Base-by-base conservation (phyloP, 2,797 vertebrate genomes). In the Chiloscyllium punctatum region DNA sequence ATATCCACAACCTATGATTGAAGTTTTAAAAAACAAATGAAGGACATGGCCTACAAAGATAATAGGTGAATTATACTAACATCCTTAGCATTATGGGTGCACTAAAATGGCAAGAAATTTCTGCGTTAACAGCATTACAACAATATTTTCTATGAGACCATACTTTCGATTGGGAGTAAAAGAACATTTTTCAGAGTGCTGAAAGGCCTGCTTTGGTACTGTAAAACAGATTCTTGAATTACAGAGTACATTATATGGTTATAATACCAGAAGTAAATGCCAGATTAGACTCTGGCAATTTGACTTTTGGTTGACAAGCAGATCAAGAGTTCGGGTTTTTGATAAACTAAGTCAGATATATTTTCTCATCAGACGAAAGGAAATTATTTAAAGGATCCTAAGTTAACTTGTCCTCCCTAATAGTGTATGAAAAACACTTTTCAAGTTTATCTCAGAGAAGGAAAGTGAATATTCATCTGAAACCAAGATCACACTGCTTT, bases 121-220 rank as follows among this genome's bases (percentile, higher is more conserved):
- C 37, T 37, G n/a, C 37, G 37, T 18, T 79, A 79, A 79, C n/a
- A 37, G 77, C 74, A 77, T 33, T 48, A 84, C 25, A 21, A 48
- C 23, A 48, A 21, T 37, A 82, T 82, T 42, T 37, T 82, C 23
- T 9, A 84, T 37, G 79, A 6, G 16, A 7, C 79, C 79, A 84
- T 99, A 99, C 95, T 98, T 98, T 99, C 99, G 96, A 90, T 97
- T 96, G 62, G 95, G 96, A 97, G 16, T 95, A 3, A 92, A 96
- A 0, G 72, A 91, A 51, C 15, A 94, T 18, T 95, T 71, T 96
- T 87, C 33, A 84, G 37, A 18, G 37, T 16, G 15, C 37, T 42
- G 37, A 18, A 84, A 23, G 42, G 6, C 16, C 18, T 84, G 37
- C 82, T 84, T 48, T 21, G 37, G n/a, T 1, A n/a, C n/a, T 84